Evolutionary conservation across 2,888 invertebrate species (phyloP).

Genomic region (Andrena haemorrhoa): DNA sequence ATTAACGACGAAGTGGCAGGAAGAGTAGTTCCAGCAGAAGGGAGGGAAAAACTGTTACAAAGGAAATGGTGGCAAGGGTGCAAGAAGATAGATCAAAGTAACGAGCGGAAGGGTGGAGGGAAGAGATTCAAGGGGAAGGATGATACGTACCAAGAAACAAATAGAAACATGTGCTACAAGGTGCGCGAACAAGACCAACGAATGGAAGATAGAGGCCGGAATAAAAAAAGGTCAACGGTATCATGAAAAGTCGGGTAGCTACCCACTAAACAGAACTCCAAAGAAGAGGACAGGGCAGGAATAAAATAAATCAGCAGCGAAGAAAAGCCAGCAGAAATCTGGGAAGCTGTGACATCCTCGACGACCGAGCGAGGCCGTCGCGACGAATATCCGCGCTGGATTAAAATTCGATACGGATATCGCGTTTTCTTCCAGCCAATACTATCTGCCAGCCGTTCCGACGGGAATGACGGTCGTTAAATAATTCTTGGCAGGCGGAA

Average conservation of each 20-base stretch:
- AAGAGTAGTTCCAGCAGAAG: conserved; percentile 8
- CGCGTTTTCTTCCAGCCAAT: conserved; percentile 37
- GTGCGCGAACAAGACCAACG: not conserved
- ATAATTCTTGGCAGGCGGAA: conserved; percentile 46
- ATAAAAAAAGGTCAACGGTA: too few relatives aligned
- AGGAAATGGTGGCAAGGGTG: conserved; percentile 25
- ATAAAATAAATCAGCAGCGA: too few relatives aligned
- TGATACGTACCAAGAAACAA: not conserved
- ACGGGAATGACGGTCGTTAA: conserved; percentile 45
- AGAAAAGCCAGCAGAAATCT: not conserved
- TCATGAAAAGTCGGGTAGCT: too few relatives aligned
- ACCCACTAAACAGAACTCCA: too few relatives aligned
- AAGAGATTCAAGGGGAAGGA: not conserved
- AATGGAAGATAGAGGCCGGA: too few relatives aligned
- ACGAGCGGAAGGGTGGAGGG: not conserved
- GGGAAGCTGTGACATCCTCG: not conserved
- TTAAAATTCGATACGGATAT: conserved; percentile 56
- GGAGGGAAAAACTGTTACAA: conserved; percentile 14
- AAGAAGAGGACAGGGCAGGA: too few relatives aligned
- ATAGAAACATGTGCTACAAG: not conserved
- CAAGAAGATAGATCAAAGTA: conserved; percentile 32
- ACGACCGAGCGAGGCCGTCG: not conserved
- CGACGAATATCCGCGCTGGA: conserved; percentile 1
- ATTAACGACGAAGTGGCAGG: conserved; percentile 12
- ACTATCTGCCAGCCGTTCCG: conserved; percentile 30